Percentiles rank a stretch among this genome's conserved stretches.
phyloP scores from a whole-genome alignment of 2,113 vertebrate genomes.

The Scomber scombrus region DNA sequence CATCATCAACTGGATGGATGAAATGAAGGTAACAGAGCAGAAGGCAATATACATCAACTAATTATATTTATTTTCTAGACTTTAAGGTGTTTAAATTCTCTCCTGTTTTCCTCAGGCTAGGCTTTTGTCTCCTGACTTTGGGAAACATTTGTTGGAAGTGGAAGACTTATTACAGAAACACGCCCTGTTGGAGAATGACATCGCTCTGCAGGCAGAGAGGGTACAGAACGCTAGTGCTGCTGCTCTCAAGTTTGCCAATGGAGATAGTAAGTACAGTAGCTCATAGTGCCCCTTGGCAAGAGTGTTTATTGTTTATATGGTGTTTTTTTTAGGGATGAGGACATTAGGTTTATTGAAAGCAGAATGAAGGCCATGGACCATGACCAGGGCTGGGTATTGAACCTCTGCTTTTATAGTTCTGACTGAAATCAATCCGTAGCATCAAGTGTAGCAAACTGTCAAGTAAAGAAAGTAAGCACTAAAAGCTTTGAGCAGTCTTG shows the following conservation, averaged over 20 bases:
- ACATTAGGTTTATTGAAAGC: background rate
- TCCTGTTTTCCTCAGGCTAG: constrained; percentile 81
- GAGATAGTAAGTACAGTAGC: constrained; percentile 86
- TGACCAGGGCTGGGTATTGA: background rate
- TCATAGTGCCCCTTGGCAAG: background rate
- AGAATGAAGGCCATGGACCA: background rate
- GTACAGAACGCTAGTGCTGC: constrained; percentile 86
- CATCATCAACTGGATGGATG: constrained; percentile 97
- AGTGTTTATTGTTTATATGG: background rate
- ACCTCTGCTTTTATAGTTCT: background rate
- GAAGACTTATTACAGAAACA: constrained; percentile 97
- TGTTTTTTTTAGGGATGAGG: background rate
- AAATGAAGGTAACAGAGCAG: constrained; percentile 90
- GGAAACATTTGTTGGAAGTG: constrained; percentile 95
- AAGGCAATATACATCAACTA: background rate
- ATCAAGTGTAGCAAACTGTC: background rate
- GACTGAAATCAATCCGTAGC: too few relatives aligned
- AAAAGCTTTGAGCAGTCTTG: background rate
- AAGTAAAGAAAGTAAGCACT: background rate
- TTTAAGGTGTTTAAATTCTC: background rate
- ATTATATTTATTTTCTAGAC: background rate
- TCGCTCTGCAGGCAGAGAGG: constrained; percentile 92
- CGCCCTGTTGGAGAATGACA: constrained; percentile 91
- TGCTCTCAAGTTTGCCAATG: constrained; percentile 89
- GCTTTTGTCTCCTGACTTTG: constrained; percentile 90